phyloP scores from a whole-genome alignment of 1,140 invertebrate species.

The Platyscapa corneri region DNA sequence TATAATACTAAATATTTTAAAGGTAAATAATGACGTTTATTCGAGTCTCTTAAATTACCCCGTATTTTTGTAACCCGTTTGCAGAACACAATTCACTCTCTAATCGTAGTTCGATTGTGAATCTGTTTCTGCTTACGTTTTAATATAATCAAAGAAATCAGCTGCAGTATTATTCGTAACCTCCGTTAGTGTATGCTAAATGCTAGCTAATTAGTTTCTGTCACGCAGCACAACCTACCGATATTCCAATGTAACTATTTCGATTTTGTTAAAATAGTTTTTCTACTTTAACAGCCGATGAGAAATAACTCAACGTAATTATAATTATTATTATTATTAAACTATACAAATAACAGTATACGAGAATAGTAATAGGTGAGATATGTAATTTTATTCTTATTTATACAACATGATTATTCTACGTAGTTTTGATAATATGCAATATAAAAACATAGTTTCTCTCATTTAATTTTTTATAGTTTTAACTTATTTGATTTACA shows the following conservation, averaged over 20 bases:
- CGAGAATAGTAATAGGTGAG: no score
- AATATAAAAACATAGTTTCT: no score
- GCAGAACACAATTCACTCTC: neutral
- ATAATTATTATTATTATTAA: no score
- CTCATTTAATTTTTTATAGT: no score
- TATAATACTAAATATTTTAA: neutral
- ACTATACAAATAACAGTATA: no score
- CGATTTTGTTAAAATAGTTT: neutral
- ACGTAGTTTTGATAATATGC: no score
- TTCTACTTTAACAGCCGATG: neutral
- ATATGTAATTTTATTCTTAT: no score
- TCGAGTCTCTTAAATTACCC: neutral
- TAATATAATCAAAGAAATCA: slow-evolving; percentile 31
- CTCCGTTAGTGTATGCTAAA: slow-evolving; percentile 31
- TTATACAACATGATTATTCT: no score
- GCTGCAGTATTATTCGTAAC: slow-evolving; percentile 25
- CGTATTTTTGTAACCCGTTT: neutral
- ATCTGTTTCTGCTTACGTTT: slow-evolving; percentile 25
- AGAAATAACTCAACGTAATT: neutral
- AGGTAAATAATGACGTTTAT: neutral
- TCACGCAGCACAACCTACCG: slow-evolving; percentile 7
- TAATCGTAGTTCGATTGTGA: neutral
- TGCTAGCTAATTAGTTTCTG: no score
- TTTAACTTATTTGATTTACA: no score
- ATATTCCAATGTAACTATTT: neutral